Percentiles rank a stretch among this genome's conserved stretches.
Conservation (phyloP, 1,140 invertebrate genomes). For the Macrobrachium rosenbergii region DNA sequence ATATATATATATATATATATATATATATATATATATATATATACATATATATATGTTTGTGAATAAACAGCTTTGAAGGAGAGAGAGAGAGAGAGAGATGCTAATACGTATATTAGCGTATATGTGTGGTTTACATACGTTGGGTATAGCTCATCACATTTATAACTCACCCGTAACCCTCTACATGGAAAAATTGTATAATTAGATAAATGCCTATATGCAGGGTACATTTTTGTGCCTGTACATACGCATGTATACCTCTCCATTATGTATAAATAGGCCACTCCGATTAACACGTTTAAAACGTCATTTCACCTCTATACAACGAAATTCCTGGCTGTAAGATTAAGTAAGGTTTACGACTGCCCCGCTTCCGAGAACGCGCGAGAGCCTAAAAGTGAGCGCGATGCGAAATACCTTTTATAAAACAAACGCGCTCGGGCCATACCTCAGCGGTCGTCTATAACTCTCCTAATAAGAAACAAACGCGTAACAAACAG, state of each 20-base stretch:
- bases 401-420: background rate
- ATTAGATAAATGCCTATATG: background rate
- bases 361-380: too few relatives aligned
- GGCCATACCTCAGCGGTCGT: constrained; percentile 33
- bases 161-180: too few relatives aligned
- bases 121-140: background rate
- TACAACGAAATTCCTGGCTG: too few relatives aligned
- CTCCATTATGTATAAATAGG: too few relatives aligned
- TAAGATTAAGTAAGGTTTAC: too few relatives aligned
- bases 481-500: constrained; percentile 33
- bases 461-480: constrained; percentile 26
- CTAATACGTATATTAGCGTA: too few relatives aligned
- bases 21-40: background rate
- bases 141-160: too few relatives aligned
- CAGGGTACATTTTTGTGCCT: background rate
- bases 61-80: too few relatives aligned
- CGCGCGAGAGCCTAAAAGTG: background rate
- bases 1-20: constrained; percentile 1
- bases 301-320: too few relatives aligned
- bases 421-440: background rate
- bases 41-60: background rate
- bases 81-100: too few relatives aligned
- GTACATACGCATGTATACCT: background rate
- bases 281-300: too few relatives aligned
- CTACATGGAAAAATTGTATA: background rate